Base-by-base conservation (phyloP, 2,888 invertebrate species). In the Ormyrus labotus region DNA sequence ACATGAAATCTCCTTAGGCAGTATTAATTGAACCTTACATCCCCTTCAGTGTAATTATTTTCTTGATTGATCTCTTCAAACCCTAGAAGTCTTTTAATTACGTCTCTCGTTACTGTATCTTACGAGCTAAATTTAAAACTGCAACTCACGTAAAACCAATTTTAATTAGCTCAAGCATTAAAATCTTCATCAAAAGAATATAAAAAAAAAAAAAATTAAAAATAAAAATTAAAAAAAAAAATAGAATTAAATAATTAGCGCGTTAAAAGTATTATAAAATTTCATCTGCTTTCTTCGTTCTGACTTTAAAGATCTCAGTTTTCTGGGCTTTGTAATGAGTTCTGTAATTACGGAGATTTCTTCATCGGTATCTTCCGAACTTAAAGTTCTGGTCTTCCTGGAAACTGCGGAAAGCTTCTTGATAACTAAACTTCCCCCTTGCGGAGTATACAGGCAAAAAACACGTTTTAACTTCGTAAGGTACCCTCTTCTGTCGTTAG, bases 331-430 rank as follows among this genome's bases (percentile, higher is more conserved):
- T 63, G 72, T 81, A 81, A 81, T 77, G 80, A 81, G 76, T 81
- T 77, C 77, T 58, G 63, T 81, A 72, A 81, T 81, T 77, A 77
- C 80, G 11, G 50, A 76, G 72, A 81, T 77, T 81, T 81, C 80
- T 81, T 77, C 76, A 76, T 76, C 71, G 75, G 58, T 67, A 76
- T 69, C 71, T 80, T 65, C 51, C 70, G 67, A 76, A 75, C 72
- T 71, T n/a, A 51, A 79, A 79, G 63, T 77, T 77, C 48, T 10
- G 19, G 7, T 64, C 58, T 69, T 55, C 11, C 19, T 55, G 53
- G 53, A 13, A 19, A 48, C 8, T 55, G 55, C 48, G 70, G 13
- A 70, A 64, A 77, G 77, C 77, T 74, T 78, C 64, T 50, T 57
- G 55, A 48, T n/a, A 70, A 65, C 71, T 60, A 78, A 78, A 78